Evolutionary conservation across 1,140 invertebrate species (phyloP).

Genomic region (Hesperophylax magnus): DNA sequence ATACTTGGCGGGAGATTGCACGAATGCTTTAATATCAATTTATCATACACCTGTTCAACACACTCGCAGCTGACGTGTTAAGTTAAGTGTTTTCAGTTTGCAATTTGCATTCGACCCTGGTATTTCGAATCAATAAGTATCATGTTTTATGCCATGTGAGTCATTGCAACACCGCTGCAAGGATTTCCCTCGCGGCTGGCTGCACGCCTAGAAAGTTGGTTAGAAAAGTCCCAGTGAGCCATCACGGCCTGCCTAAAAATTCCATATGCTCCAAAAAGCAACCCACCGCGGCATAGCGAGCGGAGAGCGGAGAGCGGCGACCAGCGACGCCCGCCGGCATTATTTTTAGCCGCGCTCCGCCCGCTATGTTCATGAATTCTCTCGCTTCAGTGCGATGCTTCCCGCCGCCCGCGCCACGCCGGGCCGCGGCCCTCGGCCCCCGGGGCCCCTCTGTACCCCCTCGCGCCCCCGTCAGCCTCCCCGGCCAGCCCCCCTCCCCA

Average conservation of each 20-base stretch:
- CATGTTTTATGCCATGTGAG: too few species aligned
- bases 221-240: not conserved
- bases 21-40: too few species aligned
- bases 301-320: slow-evolving; percentile 3
- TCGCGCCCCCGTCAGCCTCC: not conserved
- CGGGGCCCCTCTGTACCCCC: not conserved
- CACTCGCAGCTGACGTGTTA: too few species aligned
- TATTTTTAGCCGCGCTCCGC: slow-evolving; percentile 38
- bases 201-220: too few species aligned
- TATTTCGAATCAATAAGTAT: too few species aligned
- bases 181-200: too few species aligned
- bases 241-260: slow-evolving; percentile 12
- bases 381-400: slow-evolving; percentile 35
- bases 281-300: too few species aligned
- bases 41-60: too few species aligned
- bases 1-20: too few species aligned
- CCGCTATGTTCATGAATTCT: not conserved
- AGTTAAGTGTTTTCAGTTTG: too few species aligned
- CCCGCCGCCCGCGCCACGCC: slow-evolving; percentile 30
- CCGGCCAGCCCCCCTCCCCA: not conserved
- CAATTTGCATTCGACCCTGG: too few species aligned
- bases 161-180: too few species aligned
- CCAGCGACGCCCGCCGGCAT: slow-evolving; percentile 4
- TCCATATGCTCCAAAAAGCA: slow-evolving; percentile 18
- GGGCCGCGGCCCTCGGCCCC: not conserved